Evolutionary conservation across 2,113 vertebrate species (phyloP), one percentile per base, ranked within the genome.

Genomic region (Caranx melampygus): DNA sequence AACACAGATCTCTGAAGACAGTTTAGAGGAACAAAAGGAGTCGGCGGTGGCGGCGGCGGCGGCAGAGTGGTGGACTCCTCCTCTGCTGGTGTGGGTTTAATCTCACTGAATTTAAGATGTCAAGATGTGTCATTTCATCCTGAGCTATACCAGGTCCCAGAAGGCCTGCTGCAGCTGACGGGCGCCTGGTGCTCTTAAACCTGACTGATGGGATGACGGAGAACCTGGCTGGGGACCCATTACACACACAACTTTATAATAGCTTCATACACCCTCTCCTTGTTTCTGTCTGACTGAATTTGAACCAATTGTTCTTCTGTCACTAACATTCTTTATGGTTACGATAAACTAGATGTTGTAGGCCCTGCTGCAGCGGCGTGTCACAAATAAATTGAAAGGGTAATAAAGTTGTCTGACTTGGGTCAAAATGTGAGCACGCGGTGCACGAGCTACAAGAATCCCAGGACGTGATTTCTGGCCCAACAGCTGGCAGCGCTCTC

Each of bases 71-170:
- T 61, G 11, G 37, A 37, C 60, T 78, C 49, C 71, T 87, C 75
- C 71, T 88, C 62, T 82, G 64, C 87, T 80, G 68, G 55, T 85
- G 79, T 79, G 76, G 81, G 84, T 92, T 93, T 93, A 93, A 95
- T 94, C 92, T 93, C 40, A 64, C 81, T 84, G 68, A 92, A 91
- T 91, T 94, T 90, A 91, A 88, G 83, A 91, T 87, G 91, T 93
- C 92, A 92, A 89, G 89, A 87, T 69, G 79, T 90, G 91, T 94
- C 88, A 93, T 87, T 88, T 92, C 89, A 90, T 89, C 84, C 87
- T 69, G 78, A 91, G 90, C 89, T 89, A 55, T 57, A 74, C 72
- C 6, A 35, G 61, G 65, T 93, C 91, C 90, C 92, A 78, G 57
- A 72, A 85, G 92, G 78, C 18, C 65, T 69, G 42, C 78, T 42